Evolutionary conservation across 2,888 invertebrate species (phyloP).

Genomic region (Euplexia lucipara): DNA sequence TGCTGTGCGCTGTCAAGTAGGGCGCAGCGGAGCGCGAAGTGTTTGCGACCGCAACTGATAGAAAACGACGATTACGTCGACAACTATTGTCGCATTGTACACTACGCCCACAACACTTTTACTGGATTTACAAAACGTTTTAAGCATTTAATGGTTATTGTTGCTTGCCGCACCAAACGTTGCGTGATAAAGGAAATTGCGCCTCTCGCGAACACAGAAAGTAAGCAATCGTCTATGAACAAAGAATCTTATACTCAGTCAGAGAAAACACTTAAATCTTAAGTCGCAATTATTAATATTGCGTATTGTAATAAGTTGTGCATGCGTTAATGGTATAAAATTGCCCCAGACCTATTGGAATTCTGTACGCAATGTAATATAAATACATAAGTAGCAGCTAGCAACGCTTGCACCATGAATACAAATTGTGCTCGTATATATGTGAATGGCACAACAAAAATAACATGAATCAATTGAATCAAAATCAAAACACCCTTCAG

Average conservation of each 20-base stretch:
- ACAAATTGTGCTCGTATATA: conserved; percentile 41
- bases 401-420: conserved; percentile 46
- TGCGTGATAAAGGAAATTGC: conserved; percentile 84
- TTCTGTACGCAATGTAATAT: conserved; percentile 49
- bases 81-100: conserved; percentile 87
- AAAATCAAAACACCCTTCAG: too few relatives aligned
- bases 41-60: conserved; percentile 88
- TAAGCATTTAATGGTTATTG: conserved; percentile 78
- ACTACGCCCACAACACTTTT: conserved; percentile 86
- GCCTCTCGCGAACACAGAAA: conserved; percentile 66
- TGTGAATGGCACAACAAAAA: conserved; percentile 41
- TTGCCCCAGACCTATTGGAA: conserved; percentile 36
- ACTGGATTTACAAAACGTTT: conserved; percentile 87
- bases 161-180: conserved; percentile 75
- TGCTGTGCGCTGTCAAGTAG: conserved; percentile 69
- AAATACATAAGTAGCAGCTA: conserved; percentile 51
- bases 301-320: conserved; percentile 28
- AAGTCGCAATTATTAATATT: conserved; percentile 32
- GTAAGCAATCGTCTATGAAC: conserved; percentile 63
- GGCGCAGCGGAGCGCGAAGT: conserved; percentile 84
- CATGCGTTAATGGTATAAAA: conserved; percentile 45
- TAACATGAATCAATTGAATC: too few relatives aligned
- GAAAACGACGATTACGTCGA: conserved; percentile 88
- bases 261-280: conserved; percentile 21
- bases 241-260: conserved; percentile 30